phyloP scores from a whole-genome alignment of 2,888 invertebrate species.

The Hofmannophila pseudospretella region DNA sequence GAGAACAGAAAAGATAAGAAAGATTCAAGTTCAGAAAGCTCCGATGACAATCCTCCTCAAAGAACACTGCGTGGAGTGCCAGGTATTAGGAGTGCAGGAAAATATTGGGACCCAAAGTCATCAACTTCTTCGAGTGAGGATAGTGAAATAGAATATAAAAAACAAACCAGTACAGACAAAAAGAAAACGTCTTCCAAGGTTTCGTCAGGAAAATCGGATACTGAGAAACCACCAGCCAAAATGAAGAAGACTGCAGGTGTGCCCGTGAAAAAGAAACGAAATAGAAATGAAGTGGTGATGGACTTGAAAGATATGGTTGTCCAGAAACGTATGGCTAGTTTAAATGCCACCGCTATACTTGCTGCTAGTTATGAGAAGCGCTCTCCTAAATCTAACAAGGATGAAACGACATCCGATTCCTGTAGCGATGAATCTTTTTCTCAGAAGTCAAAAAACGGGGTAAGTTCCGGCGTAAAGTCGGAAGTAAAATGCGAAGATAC shows the following conservation, averaged over 20 bases:
- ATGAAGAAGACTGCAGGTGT: slow-evolving; percentile 63
- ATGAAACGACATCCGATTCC: slow-evolving; percentile 77
- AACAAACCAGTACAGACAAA: slow-evolving; percentile 50
- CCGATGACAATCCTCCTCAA: slow-evolving; percentile 74
- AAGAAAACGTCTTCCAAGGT: slow-evolving; percentile 56
- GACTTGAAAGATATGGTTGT: slow-evolving; percentile 93
- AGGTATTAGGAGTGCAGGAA: slow-evolving; percentile 86
- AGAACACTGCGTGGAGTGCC: slow-evolving; percentile 84
- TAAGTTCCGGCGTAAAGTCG: slow-evolving; percentile 75
- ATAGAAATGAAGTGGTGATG: slow-evolving; percentile 82
- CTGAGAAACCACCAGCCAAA: slow-evolving; percentile 67
- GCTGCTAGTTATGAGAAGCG: slow-evolving; percentile 92
- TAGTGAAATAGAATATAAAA: slow-evolving; percentile 67
- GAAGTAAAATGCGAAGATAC: slow-evolving; percentile 66
- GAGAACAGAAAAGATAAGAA: slow-evolving; percentile 61
- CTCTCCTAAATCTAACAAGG: slow-evolving; percentile 77
- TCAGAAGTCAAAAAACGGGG: slow-evolving; percentile 74
- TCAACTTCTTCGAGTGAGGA: slow-evolving; percentile 80
- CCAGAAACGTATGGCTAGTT: slow-evolving; percentile 92
- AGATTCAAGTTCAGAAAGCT: slow-evolving; percentile 65
- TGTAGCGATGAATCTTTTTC: slow-evolving; percentile 73
- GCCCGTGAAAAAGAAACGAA: slow-evolving; percentile 74
- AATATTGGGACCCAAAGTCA: slow-evolving; percentile 90
- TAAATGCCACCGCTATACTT: slow-evolving; percentile 93
- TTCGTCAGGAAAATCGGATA: slow-evolving; percentile 62